Conservation (phyloP, 2,113 vertebrate genomes). For the Notiomystis cincta region DNA sequence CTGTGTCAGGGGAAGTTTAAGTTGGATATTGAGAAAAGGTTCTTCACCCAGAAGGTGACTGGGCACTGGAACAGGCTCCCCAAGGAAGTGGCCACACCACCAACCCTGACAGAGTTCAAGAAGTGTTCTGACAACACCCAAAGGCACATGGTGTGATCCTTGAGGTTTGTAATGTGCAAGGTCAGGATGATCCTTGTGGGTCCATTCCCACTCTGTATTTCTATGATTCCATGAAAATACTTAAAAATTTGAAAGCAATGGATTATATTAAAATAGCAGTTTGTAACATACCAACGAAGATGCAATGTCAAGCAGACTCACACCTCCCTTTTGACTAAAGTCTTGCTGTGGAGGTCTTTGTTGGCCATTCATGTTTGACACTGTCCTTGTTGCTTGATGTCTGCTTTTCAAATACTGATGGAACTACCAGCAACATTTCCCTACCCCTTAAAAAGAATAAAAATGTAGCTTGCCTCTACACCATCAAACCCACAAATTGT, state of each 20-base stretch:
- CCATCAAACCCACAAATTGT: neutral
- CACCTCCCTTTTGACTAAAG: neutral
- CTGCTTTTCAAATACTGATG: neutral
- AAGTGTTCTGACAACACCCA: rapidly evolving
- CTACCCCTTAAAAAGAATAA: neutral
- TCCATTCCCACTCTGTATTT: neutral
- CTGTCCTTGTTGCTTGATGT: neutral
- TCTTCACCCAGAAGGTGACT: neutral
- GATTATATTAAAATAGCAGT: neutral
- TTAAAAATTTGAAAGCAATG: neutral
- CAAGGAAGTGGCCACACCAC: neutral
- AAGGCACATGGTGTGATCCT: neutral
- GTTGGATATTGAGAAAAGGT: neutral
- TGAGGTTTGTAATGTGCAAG: neutral
- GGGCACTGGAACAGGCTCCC: neutral
- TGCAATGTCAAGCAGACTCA: neutral
- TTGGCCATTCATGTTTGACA: neutral
- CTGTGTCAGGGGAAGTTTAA: neutral
- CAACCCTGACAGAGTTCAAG: neutral
- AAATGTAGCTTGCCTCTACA: neutral
- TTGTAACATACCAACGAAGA: neutral
- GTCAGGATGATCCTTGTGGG: neutral
- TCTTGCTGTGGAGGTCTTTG: neutral
- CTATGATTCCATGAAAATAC: neutral
- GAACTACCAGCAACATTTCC: neutral